Evolutionary conservation across 2,797 vertebrate species (phyloP).

Genomic region (Phylloscopus collybita): DNA sequence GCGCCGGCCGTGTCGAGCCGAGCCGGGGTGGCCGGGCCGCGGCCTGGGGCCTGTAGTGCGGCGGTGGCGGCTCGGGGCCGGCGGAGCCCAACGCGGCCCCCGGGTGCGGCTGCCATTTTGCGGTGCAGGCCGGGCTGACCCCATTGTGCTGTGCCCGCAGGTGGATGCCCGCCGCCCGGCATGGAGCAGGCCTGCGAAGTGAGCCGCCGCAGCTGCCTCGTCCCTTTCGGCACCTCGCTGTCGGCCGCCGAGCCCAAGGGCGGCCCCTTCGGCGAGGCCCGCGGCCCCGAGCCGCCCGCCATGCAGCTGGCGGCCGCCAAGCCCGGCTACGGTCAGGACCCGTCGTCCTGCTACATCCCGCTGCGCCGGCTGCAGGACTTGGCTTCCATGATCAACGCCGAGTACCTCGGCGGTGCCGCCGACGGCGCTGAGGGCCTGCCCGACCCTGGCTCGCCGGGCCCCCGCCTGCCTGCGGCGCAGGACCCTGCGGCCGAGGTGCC

Average conservation of each 20-base stretch:
- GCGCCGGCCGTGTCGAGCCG: background rate
- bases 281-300: constrained; percentile 42
- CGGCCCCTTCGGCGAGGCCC: constrained; percentile 80
- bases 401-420: constrained; percentile 76
- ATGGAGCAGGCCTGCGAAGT: constrained; percentile 87
- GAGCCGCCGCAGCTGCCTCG: constrained; percentile 83
- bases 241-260: constrained; percentile 77
- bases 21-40: background rate
- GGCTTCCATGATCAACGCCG: constrained; percentile 89
- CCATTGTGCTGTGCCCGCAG: constrained; percentile 78
- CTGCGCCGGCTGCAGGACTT: constrained; percentile 88
- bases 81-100: constrained; percentile 34
- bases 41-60: constrained; percentile 29
- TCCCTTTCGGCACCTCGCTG: constrained; percentile 82
- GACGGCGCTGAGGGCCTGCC: constrained; percentile 76
- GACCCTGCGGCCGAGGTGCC: background rate
- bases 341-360: constrained; percentile 84
- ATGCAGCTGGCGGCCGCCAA: constrained; percentile 77
- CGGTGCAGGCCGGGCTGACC: constrained; percentile 47
- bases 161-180: constrained; percentile 83
- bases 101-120: constrained; percentile 80
- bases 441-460: constrained; percentile 50
- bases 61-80: constrained; percentile 10
- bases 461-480: background rate
- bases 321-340: constrained; percentile 81